These are phyloP conservation scores for Aphelenchoides besseyi DNA, from an alignment of 1,140 invertebrate species.

Conservation along the genomic window DNA sequence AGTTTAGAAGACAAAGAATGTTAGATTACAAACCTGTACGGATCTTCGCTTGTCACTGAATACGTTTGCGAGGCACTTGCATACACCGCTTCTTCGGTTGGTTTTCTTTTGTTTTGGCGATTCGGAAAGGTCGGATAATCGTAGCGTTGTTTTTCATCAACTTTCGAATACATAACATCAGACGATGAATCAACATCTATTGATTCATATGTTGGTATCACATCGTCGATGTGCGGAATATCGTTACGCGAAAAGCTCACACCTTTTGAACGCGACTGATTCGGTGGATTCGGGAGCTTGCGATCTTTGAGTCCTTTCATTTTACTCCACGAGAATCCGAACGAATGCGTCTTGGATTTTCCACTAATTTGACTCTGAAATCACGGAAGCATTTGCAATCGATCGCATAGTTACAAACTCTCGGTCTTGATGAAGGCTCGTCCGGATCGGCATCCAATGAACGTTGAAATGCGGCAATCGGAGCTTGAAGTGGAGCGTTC, in stretches of 20 bases:
- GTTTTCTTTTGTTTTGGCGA: neutral
- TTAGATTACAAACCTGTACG: conserved; percentile 40
- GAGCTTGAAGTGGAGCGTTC: neutral
- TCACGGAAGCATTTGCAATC: too few species aligned
- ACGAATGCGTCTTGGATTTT: neutral
- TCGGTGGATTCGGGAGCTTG: neutral
- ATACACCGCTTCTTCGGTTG: conserved; percentile 36
- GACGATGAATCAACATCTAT: conserved; percentile 22
- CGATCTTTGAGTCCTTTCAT: conserved; percentile 3
- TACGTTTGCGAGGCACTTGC: conserved; percentile 46
- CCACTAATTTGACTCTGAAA: too few species aligned
- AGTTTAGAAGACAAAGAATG: neutral
- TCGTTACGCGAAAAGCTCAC: neutral
- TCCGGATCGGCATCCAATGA: neutral
- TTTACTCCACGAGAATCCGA: conserved; percentile 5
- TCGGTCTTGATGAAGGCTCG: neutral
- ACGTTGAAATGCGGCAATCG: conserved; percentile 6
- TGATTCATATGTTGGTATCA: conserved; percentile 28
- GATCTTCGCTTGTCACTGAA: conserved; percentile 42
- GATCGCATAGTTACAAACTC: neutral
- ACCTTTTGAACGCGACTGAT: neutral
- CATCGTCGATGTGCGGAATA: conserved; percentile 16
- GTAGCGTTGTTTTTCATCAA: conserved; percentile 19
- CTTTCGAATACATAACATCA: conserved; percentile 22
- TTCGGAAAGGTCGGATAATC: conserved; percentile 25